Evolutionary conservation across 2,113 vertebrate genomes (phyloP).

Genomic region (Tetraodon nigroviridis): DNA sequence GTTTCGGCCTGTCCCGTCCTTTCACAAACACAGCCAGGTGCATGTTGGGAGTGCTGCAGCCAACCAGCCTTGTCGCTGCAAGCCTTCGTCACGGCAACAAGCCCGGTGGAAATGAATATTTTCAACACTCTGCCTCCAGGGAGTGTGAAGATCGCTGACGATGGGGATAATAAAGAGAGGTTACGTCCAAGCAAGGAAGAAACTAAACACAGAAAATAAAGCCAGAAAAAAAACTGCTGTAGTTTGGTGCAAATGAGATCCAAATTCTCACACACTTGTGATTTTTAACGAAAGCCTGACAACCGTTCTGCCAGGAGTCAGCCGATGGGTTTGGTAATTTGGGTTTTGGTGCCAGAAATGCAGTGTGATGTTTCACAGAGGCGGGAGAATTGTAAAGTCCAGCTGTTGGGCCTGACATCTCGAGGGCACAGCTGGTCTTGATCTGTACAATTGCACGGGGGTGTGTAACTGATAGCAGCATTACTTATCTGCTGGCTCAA

Average conservation of each 20-base stretch:
- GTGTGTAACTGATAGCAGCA: background rate
- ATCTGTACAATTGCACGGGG: conserved; percentile 9
- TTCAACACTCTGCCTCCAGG: conserved; percentile 48
- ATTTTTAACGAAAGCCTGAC: conserved; percentile 49
- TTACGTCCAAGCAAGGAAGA: conserved; percentile 1
- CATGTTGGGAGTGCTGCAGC: conserved; percentile 53
- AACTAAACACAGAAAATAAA: background rate
- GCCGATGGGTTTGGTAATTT: conserved; percentile 74
- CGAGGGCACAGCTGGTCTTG: conserved; percentile 56
- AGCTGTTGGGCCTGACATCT: conserved; percentile 70
- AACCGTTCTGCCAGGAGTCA: conserved; percentile 53
- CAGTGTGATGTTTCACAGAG: conserved; percentile 73
- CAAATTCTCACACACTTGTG: conserved; percentile 33
- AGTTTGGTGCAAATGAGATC: background rate
- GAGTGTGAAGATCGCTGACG: conserved; percentile 27
- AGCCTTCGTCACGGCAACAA: conserved; percentile 57
- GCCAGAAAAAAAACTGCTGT: background rate
- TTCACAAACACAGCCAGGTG: conserved; percentile 72
- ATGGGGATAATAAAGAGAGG: conserved; percentile 36
- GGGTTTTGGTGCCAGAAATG: conserved; percentile 60
- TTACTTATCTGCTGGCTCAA: conserved; percentile 18
- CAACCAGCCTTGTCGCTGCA: conserved; percentile 61
- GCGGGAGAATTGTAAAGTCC: conserved; percentile 72
- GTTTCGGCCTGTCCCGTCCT: conserved; percentile 71
- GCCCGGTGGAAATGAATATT: conserved; percentile 61